These are phyloP conservation scores for Phacellophora camtschatica DNA, from an alignment of 30 jellyfish, hydroid and myxozoan genomes.

Conservation along the genomic window DNA sequence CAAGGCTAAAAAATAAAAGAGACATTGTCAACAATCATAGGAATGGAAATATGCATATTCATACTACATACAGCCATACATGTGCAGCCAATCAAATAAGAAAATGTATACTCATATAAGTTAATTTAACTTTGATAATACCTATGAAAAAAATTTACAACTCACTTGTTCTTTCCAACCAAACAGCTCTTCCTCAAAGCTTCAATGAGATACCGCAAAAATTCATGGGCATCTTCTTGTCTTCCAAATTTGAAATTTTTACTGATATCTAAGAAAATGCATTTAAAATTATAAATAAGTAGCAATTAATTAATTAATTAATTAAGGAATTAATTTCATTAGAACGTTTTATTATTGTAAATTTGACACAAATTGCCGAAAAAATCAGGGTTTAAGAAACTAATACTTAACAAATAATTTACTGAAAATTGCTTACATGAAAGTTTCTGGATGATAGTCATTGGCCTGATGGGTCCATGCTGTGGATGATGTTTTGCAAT, in stretches of 20 bases:
- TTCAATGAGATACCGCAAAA: slow-evolving; percentile 88
- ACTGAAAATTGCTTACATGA: slow-evolving; percentile 82
- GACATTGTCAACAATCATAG: too few species aligned
- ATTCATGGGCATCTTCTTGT: slow-evolving; percentile 99
- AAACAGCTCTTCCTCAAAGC: slow-evolving; percentile 89
- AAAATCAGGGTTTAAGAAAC: too few species aligned
- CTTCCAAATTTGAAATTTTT: slow-evolving; percentile 92
- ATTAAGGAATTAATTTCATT: not conserved
- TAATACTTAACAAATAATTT: too few species aligned
- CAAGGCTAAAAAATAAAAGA: slow-evolving; percentile 76
- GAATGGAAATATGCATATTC: not conserved
- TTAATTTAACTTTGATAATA: too few species aligned
- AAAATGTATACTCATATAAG: too few species aligned
- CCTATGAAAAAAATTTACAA: not conserved
- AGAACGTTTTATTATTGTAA: not conserved
- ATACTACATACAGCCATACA: too few species aligned
- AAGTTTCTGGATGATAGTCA: slow-evolving; percentile 83
- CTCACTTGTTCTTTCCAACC: slow-evolving; percentile 84
- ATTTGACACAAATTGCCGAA: not conserved
- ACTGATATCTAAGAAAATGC: slow-evolving; percentile 87
- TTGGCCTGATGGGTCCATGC: slow-evolving; percentile 84
- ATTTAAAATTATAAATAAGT: too few species aligned
- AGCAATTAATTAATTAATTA: too few species aligned
- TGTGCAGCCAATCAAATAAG: too few species aligned
- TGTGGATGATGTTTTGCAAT: slow-evolving; percentile 78